Evolutionary conservation across 2,888 invertebrate genomes (phyloP).

Genomic region (Ypsolopha scabrella): DNA sequence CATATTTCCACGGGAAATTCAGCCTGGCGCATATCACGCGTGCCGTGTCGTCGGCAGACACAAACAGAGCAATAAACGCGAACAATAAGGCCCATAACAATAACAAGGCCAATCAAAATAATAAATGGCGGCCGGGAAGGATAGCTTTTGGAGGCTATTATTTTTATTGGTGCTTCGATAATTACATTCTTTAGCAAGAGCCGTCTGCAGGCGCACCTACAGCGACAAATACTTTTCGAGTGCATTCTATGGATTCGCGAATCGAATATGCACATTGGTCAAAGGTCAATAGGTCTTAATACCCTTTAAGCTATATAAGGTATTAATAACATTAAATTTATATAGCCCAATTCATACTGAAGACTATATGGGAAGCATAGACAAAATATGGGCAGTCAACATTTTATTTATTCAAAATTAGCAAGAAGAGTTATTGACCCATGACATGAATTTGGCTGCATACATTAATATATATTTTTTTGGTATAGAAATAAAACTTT

Average conservation of each 20-base stretch:
- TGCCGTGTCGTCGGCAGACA: slow-evolving; percentile 22
- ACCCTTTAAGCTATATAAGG: no score
- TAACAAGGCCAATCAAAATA: slow-evolving; percentile 60
- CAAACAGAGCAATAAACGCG: slow-evolving; percentile 35
- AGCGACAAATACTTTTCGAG: slow-evolving; percentile 10
- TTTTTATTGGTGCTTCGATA: slow-evolving; percentile 62
- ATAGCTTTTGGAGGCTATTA: slow-evolving; percentile 58
- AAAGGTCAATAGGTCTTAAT: no score
- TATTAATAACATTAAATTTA: no score
- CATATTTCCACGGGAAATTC: no score
- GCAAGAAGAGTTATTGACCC: no score
- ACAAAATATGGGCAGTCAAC: no score
- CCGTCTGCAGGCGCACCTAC: slow-evolving; percentile 27
- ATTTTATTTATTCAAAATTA: no score
- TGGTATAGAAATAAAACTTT: no score
- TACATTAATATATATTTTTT: no score
- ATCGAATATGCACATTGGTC: not conserved
- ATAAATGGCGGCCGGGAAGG: slow-evolving; percentile 50
- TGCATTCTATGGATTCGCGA: not conserved
- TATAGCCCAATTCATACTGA: no score
- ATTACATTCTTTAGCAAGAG: slow-evolving; percentile 56
- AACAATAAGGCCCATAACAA: slow-evolving; percentile 43
- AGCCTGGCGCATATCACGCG: slow-evolving; percentile 22
- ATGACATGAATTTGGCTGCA: no score
- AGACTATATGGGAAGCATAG: no score